These are phyloP conservation scores for Circaetus cinerascens DNA, from an alignment of 2,113 vertebrate genomes.

Conservation along the genomic window DNA sequence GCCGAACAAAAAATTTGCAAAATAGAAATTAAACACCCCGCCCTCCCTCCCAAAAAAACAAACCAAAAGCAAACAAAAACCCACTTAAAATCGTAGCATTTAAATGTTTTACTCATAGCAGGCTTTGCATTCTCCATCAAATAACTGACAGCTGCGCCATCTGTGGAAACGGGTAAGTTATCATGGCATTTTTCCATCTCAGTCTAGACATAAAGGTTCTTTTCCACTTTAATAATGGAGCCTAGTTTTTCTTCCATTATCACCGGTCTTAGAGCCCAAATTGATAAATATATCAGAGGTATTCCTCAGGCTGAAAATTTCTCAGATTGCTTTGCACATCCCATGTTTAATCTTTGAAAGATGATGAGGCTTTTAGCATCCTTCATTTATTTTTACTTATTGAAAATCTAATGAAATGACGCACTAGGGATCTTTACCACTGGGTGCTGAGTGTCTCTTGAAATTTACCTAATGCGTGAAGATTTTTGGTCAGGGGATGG, in stretches of 20 bases:
- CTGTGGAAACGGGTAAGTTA: background rate
- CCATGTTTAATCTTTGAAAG: background rate
- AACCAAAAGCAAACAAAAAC: background rate
- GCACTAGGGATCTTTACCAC: background rate
- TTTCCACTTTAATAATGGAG: background rate
- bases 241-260: background rate
- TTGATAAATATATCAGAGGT: background rate
- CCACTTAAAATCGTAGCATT: background rate
- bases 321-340: background rate
- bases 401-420: background rate
- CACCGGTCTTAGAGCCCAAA: background rate
- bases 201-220: background rate
- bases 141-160: background rate
- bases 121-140: background rate
- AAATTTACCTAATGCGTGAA: background rate
- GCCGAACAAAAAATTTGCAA: background rate
- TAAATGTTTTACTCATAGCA: background rate
- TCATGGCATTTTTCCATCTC: background rate
- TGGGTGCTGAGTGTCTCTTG: background rate
- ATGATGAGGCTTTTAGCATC: background rate
- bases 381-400: background rate
- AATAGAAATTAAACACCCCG: background rate
- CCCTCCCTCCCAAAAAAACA: background rate
- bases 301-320: background rate
- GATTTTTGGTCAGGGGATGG: background rate